Base-by-base conservation (phyloP, 2,113 vertebrate species). In the Anser cygnoides region DNA sequence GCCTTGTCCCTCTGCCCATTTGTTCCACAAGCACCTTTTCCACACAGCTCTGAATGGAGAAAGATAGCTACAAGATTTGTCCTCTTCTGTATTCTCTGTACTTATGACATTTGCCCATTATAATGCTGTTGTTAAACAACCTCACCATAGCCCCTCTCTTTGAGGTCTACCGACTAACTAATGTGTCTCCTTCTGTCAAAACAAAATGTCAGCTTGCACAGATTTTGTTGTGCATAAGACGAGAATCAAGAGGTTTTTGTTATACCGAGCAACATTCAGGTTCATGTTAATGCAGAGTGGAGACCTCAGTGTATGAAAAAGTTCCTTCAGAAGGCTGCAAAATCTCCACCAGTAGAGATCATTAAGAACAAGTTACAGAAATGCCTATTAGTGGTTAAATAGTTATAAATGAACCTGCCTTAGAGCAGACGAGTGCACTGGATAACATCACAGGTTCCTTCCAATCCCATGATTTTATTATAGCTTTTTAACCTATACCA, bases 51-150 rank as follows among this genome's bases (percentile, higher is more conserved):
- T 18, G n/a, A 46, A 12, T 0, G 21, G 55, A 77, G 44, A 23
- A 2, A 79, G 71, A 31, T 3, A 65, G 9, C 17, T 3, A 3
- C 12, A 9, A 17, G 11, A 20, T 28, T 14, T 35, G 10, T 71
- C 7, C 7, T 74, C 25, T 23, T 68, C 71, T 29, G 72, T 23
- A 55, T 75, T 44, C 31, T 20, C 50, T 50, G 50, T 15, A 29
- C 21, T 65, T 57, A 28, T 3, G 39, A 20, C 18, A 54, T 0
- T 0, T 4, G 4, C 66, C n/a, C 4, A 3, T n/a, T 76, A 15
- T 13, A 43, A 70, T 25, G 49, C 9, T 7, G 6, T 11, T 0
- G 0, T 67, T 67, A 54, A 76, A 18, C 21, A 9, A 19, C 35
- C 26, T 39, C 46, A 84, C 16, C 39, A n/a, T 61, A 74, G 46